Base-by-base conservation (phyloP, 1,140 invertebrate species). In the Dryas iulia region DNA sequence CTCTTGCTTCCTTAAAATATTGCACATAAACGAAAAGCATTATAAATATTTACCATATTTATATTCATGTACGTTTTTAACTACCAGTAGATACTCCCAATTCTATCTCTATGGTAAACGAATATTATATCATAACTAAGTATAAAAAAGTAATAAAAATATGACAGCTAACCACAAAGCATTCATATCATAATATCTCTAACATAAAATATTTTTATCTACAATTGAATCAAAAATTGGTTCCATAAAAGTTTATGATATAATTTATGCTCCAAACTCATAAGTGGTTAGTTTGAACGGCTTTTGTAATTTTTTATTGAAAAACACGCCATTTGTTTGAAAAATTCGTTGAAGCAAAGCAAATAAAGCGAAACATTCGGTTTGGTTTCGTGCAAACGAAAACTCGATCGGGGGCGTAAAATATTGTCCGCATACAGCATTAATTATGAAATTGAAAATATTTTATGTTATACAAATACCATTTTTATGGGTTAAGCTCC, bases 361-460 rank as follows among this genome's bases (percentile, higher is more conserved):
- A 47, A 62, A 62, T 53, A 62, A 21, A 62, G 26, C 25, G 60
- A 62, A 62, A 62, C 60, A 62, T 62, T 53, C 18, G 11, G 26
- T 54, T 62, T 53, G 8, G 60, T n/a, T 62, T 53, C 39, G 12
- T 30, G 47, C 60, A 52, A 53, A 62, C 60, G 47, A 62, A 62
- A 62, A 62, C 26, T 62, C 26, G 39, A 62, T 62, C 18, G 39
- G 26, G 10, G 59, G 31, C 57, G 31, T 52, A 62, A 52, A 61
- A 21, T 47, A 47, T 18, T 47, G 18, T 47, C 39, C 39, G 39
- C 18, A 18, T 47, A 47, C 39, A 47, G 18, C 39, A 18, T 47
- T 47, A 47, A 47, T 47, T 47, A 47, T 47, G 39, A 39, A 39
- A 39, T 39, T 39, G 5, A 39, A 39, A 39, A 39, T 39, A 39